These are phyloP conservation scores for Dione vanillae DNA, from an alignment of 2,888 invertebrate genomes.

Conservation along the genomic window DNA sequence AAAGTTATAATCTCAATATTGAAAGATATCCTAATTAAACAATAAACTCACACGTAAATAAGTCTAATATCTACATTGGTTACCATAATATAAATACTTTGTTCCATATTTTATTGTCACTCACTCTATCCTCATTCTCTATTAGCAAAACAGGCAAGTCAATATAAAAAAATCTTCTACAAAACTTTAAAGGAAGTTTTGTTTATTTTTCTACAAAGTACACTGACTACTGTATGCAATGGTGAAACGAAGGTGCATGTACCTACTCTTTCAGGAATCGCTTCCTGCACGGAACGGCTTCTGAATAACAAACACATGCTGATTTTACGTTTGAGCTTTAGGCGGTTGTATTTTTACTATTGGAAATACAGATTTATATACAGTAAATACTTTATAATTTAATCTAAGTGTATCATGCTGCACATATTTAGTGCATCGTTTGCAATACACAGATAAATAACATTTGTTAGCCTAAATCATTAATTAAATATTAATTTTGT, in stretches of 20 bases:
- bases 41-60: no score
- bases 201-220: conserved; percentile 1
- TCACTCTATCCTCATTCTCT: no score
- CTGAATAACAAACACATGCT: conserved; percentile 29
- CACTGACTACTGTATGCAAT: conserved; percentile 3
- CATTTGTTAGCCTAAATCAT: no score
- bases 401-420: not conserved
- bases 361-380: conserved; percentile 3
- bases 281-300: conserved; percentile 16
- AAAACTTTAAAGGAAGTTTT: conserved; percentile 1
- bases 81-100: no score
- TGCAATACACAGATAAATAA: no score
- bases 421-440: not conserved
- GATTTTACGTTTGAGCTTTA: conserved; percentile 10
- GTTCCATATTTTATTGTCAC: no score
- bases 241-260: conserved; percentile 5
- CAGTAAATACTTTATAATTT: not conserved
- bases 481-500: no score
- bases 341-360: conserved; percentile 6
- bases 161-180: not conserved
- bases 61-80: no score
- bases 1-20: no score
- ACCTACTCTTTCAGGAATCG: conserved; percentile 37
- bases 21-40: no score
- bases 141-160: not conserved